Percentiles rank a stretch among this genome's conserved stretches.
These are phyloP conservation scores for Gallinago media DNA, from an alignment of 2,113 vertebrate species.

Conservation along the genomic window DNA sequence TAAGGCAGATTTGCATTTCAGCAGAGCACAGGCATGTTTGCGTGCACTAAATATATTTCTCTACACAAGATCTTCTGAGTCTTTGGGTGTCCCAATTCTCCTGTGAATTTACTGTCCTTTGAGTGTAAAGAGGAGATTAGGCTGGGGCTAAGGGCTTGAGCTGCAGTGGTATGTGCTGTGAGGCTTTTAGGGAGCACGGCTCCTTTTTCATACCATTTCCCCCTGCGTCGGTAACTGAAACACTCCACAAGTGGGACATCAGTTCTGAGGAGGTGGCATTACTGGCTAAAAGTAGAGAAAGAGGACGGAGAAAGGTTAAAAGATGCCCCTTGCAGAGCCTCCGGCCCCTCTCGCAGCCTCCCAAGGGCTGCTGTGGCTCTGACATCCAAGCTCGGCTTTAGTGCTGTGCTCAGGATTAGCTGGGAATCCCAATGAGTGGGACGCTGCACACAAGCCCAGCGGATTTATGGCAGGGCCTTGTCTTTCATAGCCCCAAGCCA, in stretches of 20 bases:
- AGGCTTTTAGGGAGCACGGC: neutral
- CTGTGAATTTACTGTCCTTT: slow-evolving; percentile 5
- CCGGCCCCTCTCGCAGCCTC: neutral
- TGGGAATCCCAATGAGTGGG: neutral
- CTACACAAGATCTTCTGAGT: neutral
- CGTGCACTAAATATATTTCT: neutral
- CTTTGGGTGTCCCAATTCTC: slow-evolving; percentile 32
- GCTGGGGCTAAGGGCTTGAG: neutral
- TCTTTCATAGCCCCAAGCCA: neutral
- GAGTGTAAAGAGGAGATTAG: neutral
- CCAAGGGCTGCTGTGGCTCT: neutral
- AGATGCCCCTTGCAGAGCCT: neutral
- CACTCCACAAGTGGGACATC: neutral
- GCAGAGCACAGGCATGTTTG: slow-evolving; percentile 21
- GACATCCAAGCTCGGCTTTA: neutral
- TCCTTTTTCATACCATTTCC: neutral
- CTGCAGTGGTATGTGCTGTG: neutral
- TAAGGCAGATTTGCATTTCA: slow-evolving; percentile 51
- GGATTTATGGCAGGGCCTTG: neutral
- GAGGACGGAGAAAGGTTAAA: neutral
- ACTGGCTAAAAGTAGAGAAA: neutral
- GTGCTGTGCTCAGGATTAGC: neutral
- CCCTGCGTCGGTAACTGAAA: fast-evolving
- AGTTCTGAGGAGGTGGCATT: neutral
- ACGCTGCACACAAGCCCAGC: neutral